Evolutionary conservation across 2,888 invertebrate species (phyloP).

Genomic region (Baronia brevicornis): DNA sequence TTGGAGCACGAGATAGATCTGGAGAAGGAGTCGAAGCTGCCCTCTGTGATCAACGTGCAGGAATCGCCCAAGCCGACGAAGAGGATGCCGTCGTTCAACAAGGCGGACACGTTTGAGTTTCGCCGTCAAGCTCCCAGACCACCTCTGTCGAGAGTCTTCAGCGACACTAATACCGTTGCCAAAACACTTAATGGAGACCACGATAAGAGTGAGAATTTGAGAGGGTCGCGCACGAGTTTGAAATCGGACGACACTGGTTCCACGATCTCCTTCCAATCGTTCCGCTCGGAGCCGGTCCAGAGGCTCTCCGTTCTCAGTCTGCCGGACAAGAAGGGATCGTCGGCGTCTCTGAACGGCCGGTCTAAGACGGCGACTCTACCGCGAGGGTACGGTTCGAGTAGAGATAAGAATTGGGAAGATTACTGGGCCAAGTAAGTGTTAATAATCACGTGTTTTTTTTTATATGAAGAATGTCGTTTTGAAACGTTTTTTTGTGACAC

Average conservation of each 20-base stretch:
- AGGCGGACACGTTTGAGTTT: slow-evolving; percentile 41
- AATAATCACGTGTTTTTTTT: background rate
- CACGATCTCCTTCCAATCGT: slow-evolving; percentile 51
- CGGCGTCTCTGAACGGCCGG: slow-evolving; percentile 44
- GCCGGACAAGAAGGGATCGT: slow-evolving; percentile 47
- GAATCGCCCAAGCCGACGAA: slow-evolving; percentile 58
- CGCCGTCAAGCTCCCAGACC: slow-evolving; percentile 40
- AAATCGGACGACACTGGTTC: slow-evolving; percentile 53
- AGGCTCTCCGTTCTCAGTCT: slow-evolving; percentile 50
- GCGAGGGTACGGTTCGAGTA: slow-evolving; percentile 56
- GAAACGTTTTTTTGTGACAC: no score
- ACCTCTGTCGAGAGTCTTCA: slow-evolving; percentile 30
- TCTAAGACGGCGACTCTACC: slow-evolving; percentile 56
- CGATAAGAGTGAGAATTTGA: slow-evolving; percentile 31
- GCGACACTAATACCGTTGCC: slow-evolving; percentile 31
- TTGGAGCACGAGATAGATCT: slow-evolving; percentile 63
- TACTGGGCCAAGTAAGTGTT: slow-evolving; percentile 67
- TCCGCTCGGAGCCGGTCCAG: slow-evolving; percentile 53
- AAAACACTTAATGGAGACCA: slow-evolving; percentile 36
- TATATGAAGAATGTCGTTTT: slow-evolving; percentile 1
- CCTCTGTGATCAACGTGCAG: slow-evolving; percentile 48
- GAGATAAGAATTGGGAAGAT: slow-evolving; percentile 64
- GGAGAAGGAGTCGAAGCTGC: slow-evolving; percentile 54
- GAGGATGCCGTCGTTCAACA: slow-evolving; percentile 41
- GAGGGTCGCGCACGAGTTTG: slow-evolving; percentile 48